Conservation (phyloP, 2,888 invertebrate genomes). For the Melanostoma scalare region DNA sequence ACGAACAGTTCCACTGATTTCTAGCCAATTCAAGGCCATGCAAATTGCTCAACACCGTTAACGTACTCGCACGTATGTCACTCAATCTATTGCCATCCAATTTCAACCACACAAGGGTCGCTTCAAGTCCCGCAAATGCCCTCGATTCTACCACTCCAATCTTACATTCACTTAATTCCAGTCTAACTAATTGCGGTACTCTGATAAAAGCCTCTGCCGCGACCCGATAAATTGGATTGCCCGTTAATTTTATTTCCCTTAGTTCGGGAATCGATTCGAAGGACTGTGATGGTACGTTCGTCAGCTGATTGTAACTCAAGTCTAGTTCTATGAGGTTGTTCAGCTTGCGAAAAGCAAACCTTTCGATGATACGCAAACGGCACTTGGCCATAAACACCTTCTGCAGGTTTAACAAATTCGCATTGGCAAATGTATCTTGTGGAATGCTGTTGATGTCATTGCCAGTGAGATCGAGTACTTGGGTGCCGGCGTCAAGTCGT, state of each 20-base stretch:
- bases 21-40: slow-evolving; percentile 90
- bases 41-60: slow-evolving; percentile 87
- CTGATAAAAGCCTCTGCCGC: slow-evolving; percentile 87
- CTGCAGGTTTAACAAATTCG: slow-evolving; percentile 90
- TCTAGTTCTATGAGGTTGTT: slow-evolving; percentile 92
- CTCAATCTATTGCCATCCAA: slow-evolving; percentile 89
- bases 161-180: slow-evolving; percentile 89
- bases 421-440: slow-evolving; percentile 88
- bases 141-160: slow-evolving; percentile 87
- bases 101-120: slow-evolving; percentile 89
- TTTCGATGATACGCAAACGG: slow-evolving; percentile 86
- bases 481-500: slow-evolving; percentile 89
- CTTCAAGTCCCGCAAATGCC: slow-evolving; percentile 89
- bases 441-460: slow-evolving; percentile 87
- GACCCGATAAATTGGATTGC: slow-evolving; percentile 89
- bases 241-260: slow-evolving; percentile 88
- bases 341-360: slow-evolving; percentile 89
- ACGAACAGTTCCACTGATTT: slow-evolving; percentile 93
- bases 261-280: slow-evolving; percentile 89
- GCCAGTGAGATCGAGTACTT: slow-evolving; percentile 89
- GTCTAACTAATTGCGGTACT: slow-evolving; percentile 87
- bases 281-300: slow-evolving; percentile 87
- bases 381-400: slow-evolving; percentile 90
- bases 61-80: slow-evolving; percentile 86
- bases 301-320: slow-evolving; percentile 88